phyloP scores from a whole-genome alignment of 2,888 invertebrate species.

The Tinea semifulvella region DNA sequence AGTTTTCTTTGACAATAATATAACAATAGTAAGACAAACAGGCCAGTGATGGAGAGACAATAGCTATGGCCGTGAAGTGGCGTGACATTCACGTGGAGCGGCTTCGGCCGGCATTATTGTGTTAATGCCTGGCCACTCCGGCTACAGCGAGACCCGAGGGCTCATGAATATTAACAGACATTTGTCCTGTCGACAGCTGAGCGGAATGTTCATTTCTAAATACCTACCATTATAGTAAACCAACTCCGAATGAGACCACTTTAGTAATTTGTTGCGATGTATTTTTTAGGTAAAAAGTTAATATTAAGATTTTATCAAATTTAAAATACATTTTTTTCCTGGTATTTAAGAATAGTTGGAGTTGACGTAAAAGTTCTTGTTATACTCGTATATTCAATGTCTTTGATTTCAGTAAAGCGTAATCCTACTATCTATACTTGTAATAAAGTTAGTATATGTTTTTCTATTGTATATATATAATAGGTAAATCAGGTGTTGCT shows the following conservation, averaged over 20 bases:
- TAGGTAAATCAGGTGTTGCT: too few species aligned
- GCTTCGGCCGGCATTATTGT: slow-evolving; percentile 38
- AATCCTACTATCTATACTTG: too few species aligned
- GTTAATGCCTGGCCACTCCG: slow-evolving; percentile 35
- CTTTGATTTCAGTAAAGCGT: too few species aligned
- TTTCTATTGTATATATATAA: too few species aligned
- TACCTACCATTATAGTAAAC: slow-evolving; percentile 6
- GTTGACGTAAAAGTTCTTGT: too few species aligned
- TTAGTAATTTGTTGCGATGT: neutral
- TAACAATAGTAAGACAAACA: slow-evolving; percentile 9
- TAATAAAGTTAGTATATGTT: too few species aligned
- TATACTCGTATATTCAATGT: too few species aligned
- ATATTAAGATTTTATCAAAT: neutral
- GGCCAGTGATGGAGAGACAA: slow-evolving; percentile 27
- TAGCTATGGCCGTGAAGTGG: slow-evolving; percentile 36
- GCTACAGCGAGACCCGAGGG: slow-evolving; percentile 27
- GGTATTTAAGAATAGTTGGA: neutral
- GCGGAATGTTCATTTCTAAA: slow-evolving; percentile 2
- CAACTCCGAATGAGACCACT: neutral
- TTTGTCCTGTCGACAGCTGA: slow-evolving; percentile 40
- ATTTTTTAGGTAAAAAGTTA: neutral
- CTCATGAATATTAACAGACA: slow-evolving; percentile 58
- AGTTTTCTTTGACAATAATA: slow-evolving; percentile 3
- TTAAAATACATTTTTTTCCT: neutral
- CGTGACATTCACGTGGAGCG: slow-evolving; percentile 34